Base-by-base conservation (phyloP, 2,888 invertebrate genomes). In the Lasioglossum figueresi region DNA sequence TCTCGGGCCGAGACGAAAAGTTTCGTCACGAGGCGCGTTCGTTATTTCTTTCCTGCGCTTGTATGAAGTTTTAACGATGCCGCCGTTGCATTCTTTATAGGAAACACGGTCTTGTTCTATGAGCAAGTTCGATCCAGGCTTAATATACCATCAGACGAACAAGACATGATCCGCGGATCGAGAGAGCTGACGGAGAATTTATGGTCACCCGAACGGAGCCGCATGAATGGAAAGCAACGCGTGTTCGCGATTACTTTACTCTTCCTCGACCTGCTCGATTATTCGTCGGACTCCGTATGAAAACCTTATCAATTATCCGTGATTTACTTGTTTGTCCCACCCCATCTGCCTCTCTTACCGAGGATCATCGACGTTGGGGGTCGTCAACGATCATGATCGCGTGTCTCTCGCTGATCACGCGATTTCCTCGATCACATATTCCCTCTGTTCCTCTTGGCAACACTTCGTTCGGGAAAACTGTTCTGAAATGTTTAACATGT, bases 31-130 rank as follows among this genome's bases (percentile, higher is more conserved):
- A n/a, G 52, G 75, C 52, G 63, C 56, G 37, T 76, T 77, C 82
- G 71, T 82, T 76, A 82, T 84, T 76, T 74, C 37, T 76, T 71
- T 73, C 63, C 56, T n/a, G 66, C 19, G 59, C 6, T 43, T 27
- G 78, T 78, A 59, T 59, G 52, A 88, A 88, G 79, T 88, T 88
- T 84, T 80, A 88, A 88, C 66, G 70, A 84, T 48, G 23, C 34
- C 70, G 31, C 34, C 68, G 79, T 78, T 75, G 59, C 79, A 66
- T 82, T 80, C 79, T 45, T 72, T 70, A 79, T 83, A 23, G 83
- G 37, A 83, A 66, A 76, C 75, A 27, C 71, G 10, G 37, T 19
- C 48, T 19, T n/a, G 40, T 52, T 56, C 31, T 66, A 43, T 19
- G 59, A 23, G 63, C 59, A 76, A 82, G 34, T 82, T 82, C 82